Evolutionary conservation across 2,888 invertebrate species (phyloP), one percentile per base, ranked within the genome.

Genomic region (Silvanus unidentatus): DNA sequence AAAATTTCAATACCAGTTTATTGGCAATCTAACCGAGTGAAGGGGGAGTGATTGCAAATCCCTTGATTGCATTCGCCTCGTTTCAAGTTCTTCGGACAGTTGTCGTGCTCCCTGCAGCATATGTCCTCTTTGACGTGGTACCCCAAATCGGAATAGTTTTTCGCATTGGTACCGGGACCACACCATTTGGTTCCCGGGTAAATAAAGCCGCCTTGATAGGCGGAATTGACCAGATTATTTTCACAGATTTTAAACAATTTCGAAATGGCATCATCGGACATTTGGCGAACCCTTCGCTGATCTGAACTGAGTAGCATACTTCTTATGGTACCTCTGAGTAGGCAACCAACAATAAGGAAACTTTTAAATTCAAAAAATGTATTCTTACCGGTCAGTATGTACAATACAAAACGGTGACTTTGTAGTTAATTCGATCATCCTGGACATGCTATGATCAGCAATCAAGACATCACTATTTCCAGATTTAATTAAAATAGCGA

Each of bases 181-280:
- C 87, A 88, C 86, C 87, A 88, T 62, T 86, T 85, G 0, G 88
- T 88, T 1, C 86, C 87, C 43, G 81, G 80, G 61, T 77, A 79
- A 28, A 77, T 77, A 57, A 79, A 78, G n/a, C 77, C 77, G 2
- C 69, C 68, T 45, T 70, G 65, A 46, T 66, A 61, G 4, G 62
- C 57, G 1, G 62, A 56, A 11, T 56, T 48, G 5, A 65, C 58
- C 15, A 58, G 53, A 40, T 64, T 59, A 37, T 53, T 58, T 22
- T 53, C 73, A 57, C 82, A 82, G 5, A 80, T 77, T 41, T 75
- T 72, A 57, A 78, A 78, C 43, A 82, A 64, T 50, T 79, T 77
- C 30, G 73, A 67, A 2, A 82, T 76, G 1, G 80, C 77, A 43
- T 79, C 78, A 40, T 74, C 73, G n/a, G 79, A 75, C 59, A 81